Percentiles rank a stretch among this genome's conserved stretches.
These are phyloP conservation scores for Athene noctua DNA, from an alignment of 2,113 vertebrate genomes.

Conservation along the genomic window DNA sequence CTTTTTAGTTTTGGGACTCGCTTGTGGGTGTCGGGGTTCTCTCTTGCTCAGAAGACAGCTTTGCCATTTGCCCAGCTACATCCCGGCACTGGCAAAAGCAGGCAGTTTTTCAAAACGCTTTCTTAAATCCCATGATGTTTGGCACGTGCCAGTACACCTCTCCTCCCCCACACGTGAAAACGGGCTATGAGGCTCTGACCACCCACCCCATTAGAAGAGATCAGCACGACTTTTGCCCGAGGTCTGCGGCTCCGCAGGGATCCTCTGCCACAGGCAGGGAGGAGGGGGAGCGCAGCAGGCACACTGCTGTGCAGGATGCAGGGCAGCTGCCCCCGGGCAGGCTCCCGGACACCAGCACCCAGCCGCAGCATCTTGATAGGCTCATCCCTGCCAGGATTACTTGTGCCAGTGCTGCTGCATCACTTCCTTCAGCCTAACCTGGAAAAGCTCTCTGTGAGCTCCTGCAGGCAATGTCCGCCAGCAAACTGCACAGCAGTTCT, in stretches of 20 bases:
- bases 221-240: not conserved
- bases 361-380: accelerated
- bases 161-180: not conserved
- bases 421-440: not conserved
- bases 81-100: accelerated
- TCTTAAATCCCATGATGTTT: not conserved
- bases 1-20: not conserved
- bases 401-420: not conserved
- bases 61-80: not conserved
- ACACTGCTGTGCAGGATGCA: accelerated
- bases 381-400: too few species aligned
- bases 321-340: accelerated
- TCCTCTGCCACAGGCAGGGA: accelerated
- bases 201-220: accelerated
- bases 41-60: not conserved
- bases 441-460: not conserved
- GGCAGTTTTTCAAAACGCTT: accelerated
- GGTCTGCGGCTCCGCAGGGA: accelerated
- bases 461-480: not conserved
- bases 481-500: accelerated
- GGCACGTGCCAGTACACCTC: not conserved
- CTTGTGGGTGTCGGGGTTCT: accelerated
- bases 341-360: not conserved
- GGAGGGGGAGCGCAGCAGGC: accelerated
- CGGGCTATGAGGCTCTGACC: not conserved